Conservation (phyloP, 2,113 vertebrate species). For the Odocoileus hemionus region DNA sequence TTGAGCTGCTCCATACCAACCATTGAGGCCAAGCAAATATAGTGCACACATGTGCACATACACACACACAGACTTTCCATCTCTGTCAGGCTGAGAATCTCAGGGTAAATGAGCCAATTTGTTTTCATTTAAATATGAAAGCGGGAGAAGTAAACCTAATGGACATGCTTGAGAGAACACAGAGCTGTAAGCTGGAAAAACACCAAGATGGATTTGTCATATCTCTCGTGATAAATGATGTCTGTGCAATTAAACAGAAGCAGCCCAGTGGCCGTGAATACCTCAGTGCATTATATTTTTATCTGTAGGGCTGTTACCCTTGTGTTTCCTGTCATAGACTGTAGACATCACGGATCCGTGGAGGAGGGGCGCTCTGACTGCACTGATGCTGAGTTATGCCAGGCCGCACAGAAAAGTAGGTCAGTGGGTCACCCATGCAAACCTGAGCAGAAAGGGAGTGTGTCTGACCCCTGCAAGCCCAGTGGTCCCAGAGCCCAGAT, state of each 20-base stretch:
- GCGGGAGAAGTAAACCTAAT: slow-evolving; percentile 53
- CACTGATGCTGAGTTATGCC: slow-evolving; percentile 57
- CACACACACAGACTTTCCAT: background rate
- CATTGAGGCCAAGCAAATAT: slow-evolving; percentile 54
- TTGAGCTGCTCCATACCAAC: slow-evolving; percentile 62
- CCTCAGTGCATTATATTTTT: slow-evolving; percentile 55
- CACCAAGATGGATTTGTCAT: background rate
- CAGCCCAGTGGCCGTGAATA: background rate
- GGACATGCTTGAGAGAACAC: background rate
- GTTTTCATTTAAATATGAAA: slow-evolving; percentile 68
- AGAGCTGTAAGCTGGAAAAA: background rate
- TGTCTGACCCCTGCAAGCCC: background rate
- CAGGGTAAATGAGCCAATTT: slow-evolving; percentile 58
- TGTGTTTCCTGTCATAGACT: slow-evolving; percentile 71
- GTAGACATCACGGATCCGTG: slow-evolving; percentile 65
- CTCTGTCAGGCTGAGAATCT: slow-evolving; percentile 49
- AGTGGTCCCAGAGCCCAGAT: background rate
- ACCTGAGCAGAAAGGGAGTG: slow-evolving; percentile 58
- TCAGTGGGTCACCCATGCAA: slow-evolving; percentile 79
- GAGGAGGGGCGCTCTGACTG: slow-evolving; percentile 48
- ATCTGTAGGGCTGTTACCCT: slow-evolving; percentile 63
- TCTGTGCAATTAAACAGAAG: slow-evolving; percentile 69
- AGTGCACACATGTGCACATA: background rate
- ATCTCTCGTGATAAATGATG: slow-evolving; percentile 58
- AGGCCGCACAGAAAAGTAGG: slow-evolving; percentile 78